phyloP scores from a whole-genome alignment of 2,888 invertebrate genomes.

The Lapara coniferarum region DNA sequence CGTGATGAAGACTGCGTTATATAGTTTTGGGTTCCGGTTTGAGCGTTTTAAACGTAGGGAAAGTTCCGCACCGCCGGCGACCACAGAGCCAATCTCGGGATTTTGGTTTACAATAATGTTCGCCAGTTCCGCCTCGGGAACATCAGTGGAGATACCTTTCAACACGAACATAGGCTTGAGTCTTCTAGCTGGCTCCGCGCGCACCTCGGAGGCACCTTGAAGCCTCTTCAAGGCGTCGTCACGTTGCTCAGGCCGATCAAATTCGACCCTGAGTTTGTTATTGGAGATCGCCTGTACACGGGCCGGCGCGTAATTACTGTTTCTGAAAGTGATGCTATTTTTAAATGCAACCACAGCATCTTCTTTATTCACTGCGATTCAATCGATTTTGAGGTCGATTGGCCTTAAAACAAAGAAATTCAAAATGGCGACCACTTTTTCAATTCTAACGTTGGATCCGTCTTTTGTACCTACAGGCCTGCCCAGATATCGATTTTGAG shows the following conservation, averaged over 20 bases:
- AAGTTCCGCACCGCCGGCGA: background rate
- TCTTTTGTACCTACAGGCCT: too few relatives aligned
- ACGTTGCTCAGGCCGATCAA: constrained; percentile 16
- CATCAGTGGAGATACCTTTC: constrained; percentile 27
- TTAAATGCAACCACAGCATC: background rate
- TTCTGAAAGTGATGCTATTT: constrained; percentile 6
- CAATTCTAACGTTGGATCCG: too few relatives aligned
- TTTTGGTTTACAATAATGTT: constrained; percentile 1
- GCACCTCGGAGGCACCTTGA: background rate
- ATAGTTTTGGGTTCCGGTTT: constrained; percentile 25
- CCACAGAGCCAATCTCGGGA: background rate
- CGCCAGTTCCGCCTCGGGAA: constrained; percentile 5
- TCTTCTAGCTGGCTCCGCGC: constrained; percentile 25
- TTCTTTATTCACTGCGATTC: too few relatives aligned
- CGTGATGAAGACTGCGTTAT: constrained; percentile 29
- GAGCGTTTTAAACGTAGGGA: background rate
- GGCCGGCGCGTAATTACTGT: background rate
- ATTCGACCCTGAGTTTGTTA: constrained; percentile 27
- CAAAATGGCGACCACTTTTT: too few relatives aligned
- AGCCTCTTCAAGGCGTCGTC: constrained; percentile 12
- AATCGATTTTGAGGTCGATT: too few relatives aligned
- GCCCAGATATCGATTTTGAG: too few relatives aligned
- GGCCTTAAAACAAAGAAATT: too few relatives aligned
- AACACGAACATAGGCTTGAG: constrained; percentile 31
- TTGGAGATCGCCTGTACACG: constrained; percentile 7